Percentiles rank a stretch among this genome's conserved stretches.
Evolutionary conservation across 1,140 invertebrate genomes (phyloP).

Genomic region (Cardiocondyla obscurior): DNA sequence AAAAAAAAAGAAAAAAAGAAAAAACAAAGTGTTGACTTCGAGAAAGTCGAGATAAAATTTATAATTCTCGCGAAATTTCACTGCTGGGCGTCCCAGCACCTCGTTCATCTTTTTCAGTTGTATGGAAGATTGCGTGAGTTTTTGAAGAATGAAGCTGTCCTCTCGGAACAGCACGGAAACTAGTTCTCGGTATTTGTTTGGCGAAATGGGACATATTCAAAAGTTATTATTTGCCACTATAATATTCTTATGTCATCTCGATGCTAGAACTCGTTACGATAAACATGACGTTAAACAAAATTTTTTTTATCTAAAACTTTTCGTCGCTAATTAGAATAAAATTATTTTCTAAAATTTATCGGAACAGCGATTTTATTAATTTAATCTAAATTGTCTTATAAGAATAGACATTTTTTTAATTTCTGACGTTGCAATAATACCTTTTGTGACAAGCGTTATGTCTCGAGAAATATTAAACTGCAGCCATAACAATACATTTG

Average conservation of each 20-base stretch:
- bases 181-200: constrained; percentile 3
- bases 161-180: not conserved
- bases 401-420: too few species aligned
- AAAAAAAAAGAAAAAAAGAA: too few species aligned
- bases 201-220: not conserved
- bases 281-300: not conserved
- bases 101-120: constrained; percentile 33
- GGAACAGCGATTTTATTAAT: not conserved
- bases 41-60: not conserved
- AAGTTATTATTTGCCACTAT: not conserved
- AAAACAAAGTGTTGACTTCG: not conserved
- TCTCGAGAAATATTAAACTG: not conserved
- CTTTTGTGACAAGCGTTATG: not conserved
- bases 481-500: not conserved
- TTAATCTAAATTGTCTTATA: not conserved
- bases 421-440: not conserved
- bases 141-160: constrained; percentile 25
- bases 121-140: constrained; percentile 24
- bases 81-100: not conserved
- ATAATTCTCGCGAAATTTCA: constrained; percentile 28
- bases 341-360: not conserved
- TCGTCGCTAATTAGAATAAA: not conserved
- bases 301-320: not conserved
- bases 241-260: not conserved
- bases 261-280: not conserved